phyloP scores from a whole-genome alignment of 2,113 vertebrate species.

The Pontoporia blainvillei region DNA sequence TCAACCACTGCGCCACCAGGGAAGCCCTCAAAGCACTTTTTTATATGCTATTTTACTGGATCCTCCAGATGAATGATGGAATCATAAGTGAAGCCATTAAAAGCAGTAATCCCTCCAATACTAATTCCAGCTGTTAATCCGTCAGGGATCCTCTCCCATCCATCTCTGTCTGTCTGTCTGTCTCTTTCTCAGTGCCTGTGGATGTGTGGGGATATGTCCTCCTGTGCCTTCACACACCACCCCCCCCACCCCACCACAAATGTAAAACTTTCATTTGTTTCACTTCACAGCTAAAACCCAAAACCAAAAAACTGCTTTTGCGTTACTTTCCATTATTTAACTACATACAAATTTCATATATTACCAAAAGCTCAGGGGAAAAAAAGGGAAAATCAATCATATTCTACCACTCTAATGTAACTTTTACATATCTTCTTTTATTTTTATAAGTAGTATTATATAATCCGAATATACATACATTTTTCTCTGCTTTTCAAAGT shows the following conservation, averaged over 20 bases:
- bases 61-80: not conserved
- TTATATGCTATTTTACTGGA: not conserved
- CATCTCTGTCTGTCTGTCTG: not conserved
- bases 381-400: not conserved
- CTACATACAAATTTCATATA: not conserved
- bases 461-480: not conserved
- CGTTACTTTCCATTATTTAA: constrained; percentile 10
- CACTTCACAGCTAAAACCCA: not conserved
- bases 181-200: not conserved
- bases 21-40: not conserved
- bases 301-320: not conserved
- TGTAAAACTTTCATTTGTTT: not conserved
- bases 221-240: not conserved
- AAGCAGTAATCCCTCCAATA: not conserved
- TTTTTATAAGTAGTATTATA: not conserved
- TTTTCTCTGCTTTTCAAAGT: not conserved
- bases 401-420: not conserved
- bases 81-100: not conserved
- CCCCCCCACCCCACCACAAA: not conserved
- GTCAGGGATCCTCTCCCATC: not conserved
- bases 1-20: too few relatives aligned
- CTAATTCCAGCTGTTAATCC: not conserved
- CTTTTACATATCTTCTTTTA: constrained; percentile 12
- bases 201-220: not conserved
- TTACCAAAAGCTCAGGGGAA: not conserved